Evolutionary conservation across 2,113 vertebrate species (phyloP).

Genomic region (Albula goreensis): DNA sequence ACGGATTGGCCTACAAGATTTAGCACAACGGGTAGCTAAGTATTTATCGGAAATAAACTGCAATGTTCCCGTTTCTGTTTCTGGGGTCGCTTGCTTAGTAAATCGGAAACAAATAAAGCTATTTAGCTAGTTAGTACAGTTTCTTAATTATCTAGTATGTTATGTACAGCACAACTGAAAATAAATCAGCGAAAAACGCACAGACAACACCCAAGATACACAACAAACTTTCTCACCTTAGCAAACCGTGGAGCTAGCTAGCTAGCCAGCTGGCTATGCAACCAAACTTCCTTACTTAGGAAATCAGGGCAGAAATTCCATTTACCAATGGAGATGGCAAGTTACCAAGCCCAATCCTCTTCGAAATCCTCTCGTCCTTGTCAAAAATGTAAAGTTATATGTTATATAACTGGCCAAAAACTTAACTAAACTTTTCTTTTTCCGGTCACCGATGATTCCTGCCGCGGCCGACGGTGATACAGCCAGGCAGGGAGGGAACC

Average conservation of each 20-base stretch:
- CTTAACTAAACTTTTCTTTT: neutral
- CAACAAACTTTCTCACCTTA: constrained; percentile 37
- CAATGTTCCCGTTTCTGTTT: neutral
- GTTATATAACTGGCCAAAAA: neutral
- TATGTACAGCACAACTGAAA: neutral
- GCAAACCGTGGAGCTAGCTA: constrained; percentile 49
- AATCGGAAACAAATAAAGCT: neutral
- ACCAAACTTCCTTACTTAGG: constrained; percentile 30
- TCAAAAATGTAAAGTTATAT: neutral
- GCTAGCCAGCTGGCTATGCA: neutral
- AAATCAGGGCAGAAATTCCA: constrained; percentile 42
- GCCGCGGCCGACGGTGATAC: neutral
- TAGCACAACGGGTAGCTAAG: neutral
- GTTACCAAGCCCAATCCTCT: neutral
- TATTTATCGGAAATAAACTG: constrained; percentile 7
- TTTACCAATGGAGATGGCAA: neutral
- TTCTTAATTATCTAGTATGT: neutral
- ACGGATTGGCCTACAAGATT: constrained; percentile 1
- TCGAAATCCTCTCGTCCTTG: neutral
- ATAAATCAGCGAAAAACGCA: neutral
- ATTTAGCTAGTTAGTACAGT: neutral
- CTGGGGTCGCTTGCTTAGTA: neutral
- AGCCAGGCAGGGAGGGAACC: constrained; percentile 4
- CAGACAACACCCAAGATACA: constrained; percentile 36
- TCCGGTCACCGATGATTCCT: constrained; percentile 11